Evolutionary conservation across 2,888 invertebrate genomes (phyloP), one percentile per base, ranked within the genome.

Genomic region (Cryptocheilus praepositus): DNA sequence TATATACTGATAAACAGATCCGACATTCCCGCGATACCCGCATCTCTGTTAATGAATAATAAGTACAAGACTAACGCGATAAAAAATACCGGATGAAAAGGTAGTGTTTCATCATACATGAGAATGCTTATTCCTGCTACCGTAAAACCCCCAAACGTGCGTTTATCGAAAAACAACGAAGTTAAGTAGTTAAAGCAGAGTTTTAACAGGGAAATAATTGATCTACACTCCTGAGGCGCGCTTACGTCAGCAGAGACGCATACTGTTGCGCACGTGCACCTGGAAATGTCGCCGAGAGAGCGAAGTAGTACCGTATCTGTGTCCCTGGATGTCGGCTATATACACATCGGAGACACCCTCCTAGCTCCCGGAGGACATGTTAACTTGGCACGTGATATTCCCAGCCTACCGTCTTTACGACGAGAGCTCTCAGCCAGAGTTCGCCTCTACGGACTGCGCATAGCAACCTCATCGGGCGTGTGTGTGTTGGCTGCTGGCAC

Each of bases 371-470:
- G 57, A 81, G 80, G 85, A 81, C 82, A 80, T 79, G 85, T 82
- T 85, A 81, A 76, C 77, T 77, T 78, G 78, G 83, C 77, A 83
- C 84, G 85, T 84, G 85, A 81, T 82, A 78, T 79, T 79, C 71
- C 70, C 66, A 64, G 71, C 60, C 67, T 73, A 63, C 59, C 76
- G 76, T 73, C 77, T 79, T 77, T 76, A 76, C 76, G 73, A 79
- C 54, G 65, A 77, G 79, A 64, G 68, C 76, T 62, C 79, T 76
- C 71, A 52, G 58, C 44, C 67, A 52, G 60, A 61, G 64, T 78
- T 56, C 53, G 61, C 49, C 59, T 70, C 64, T 67, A 54, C 52
- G 56, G 55, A 63, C 56, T 63, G 43, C 61, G 49, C 46, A 52
- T n/a, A 59, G 58, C 58, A 63, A 56, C 68, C 66, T 64, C 64